Conservation (phyloP, 2,113 vertebrate species). For the Cairina moschata region DNA sequence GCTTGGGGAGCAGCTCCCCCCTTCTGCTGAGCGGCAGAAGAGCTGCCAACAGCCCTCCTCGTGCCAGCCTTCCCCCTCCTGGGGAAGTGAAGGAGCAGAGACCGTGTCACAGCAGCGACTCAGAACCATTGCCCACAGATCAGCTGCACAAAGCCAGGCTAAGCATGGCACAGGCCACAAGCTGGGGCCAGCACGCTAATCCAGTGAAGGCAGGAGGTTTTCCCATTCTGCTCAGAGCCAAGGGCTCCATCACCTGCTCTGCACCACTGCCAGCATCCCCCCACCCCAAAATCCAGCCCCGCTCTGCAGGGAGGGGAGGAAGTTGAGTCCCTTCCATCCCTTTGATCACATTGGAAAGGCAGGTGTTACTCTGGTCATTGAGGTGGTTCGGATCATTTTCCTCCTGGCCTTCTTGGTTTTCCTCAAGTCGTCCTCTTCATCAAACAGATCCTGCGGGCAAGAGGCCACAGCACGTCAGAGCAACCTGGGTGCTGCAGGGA, state of each 20-base stretch:
- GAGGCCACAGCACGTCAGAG: background rate
- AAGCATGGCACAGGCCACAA: background rate
- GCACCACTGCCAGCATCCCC: background rate
- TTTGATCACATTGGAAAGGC: background rate
- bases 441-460: constrained; percentile 88
- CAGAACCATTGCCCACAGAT: background rate
- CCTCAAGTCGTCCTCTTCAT: constrained; percentile 93
- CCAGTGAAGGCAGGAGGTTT: background rate
- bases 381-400: constrained; percentile 91
- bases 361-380: constrained; percentile 89
- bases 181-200: background rate
- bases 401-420: constrained; percentile 94
- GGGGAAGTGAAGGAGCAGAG: background rate
- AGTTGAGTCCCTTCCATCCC: background rate
- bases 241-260: background rate
- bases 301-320: background rate
- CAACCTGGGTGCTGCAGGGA: background rate
- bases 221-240: background rate
- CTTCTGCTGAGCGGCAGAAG: background rate
- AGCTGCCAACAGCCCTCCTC: background rate
- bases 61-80: background rate
- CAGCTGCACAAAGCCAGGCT: background rate
- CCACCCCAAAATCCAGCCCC: background rate
- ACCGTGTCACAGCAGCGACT: background rate
- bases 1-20: background rate